A percentile compares a stretch with the other conserved stretches of the same genome.
Conservation (phyloP, 2,113 vertebrate species). For the Felis chaus region DNA sequence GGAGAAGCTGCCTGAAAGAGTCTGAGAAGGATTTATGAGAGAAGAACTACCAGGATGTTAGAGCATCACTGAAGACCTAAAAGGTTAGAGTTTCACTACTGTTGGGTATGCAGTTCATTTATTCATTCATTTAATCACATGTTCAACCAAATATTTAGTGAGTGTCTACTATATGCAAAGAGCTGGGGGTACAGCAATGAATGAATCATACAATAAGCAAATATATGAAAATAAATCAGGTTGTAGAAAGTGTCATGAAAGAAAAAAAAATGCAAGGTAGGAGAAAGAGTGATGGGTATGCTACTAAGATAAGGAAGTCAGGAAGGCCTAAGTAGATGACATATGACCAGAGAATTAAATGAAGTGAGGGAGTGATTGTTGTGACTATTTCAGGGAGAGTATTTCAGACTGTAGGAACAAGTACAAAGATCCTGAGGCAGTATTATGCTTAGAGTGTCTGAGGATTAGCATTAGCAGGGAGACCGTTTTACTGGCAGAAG, state of each 20-base stretch:
- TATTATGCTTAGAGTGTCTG: not conserved
- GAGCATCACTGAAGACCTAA: not conserved
- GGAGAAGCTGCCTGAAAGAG: not conserved
- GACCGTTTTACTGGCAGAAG: not conserved
- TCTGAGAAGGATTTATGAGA: not conserved
- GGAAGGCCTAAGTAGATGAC: not conserved
- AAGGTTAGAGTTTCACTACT: not conserved
- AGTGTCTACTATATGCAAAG: not conserved
- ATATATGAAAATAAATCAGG: not conserved
- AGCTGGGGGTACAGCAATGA: not conserved
- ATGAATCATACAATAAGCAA: not conserved
- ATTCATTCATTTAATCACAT: slow-evolving; percentile 3
- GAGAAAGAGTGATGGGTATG: not conserved
- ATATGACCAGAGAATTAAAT: slow-evolving; percentile 16
- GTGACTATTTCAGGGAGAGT: not conserved
- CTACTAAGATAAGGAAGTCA: not conserved
- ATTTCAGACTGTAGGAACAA: not conserved
- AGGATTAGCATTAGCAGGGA: not conserved
- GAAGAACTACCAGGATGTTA: not conserved
- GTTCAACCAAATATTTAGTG: not conserved
- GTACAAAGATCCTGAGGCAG: not conserved
- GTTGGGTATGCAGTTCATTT: not conserved
- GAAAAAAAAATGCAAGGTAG: not conserved
- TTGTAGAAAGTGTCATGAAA: not conserved
- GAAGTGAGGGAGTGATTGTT: not conserved